Percentiles rank a stretch among this genome's conserved stretches.
These are phyloP conservation scores for Anas platyrhynchos DNA, from an alignment of 2,113 vertebrate species.

Conservation along the genomic window DNA sequence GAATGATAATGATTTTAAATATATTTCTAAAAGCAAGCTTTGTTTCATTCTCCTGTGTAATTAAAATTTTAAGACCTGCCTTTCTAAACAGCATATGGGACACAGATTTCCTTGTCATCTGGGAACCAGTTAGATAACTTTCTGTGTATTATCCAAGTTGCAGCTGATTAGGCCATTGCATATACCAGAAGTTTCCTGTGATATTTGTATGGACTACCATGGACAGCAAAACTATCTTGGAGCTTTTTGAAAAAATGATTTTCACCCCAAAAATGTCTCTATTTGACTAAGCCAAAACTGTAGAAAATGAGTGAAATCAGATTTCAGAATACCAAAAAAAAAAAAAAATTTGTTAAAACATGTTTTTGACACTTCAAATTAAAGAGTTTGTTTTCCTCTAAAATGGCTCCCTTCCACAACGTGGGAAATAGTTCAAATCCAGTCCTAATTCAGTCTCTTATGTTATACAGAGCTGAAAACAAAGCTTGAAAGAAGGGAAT, in stretches of 20 bases:
- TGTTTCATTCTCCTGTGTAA: slow-evolving; percentile 11
- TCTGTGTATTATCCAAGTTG: background rate
- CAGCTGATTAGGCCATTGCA: slow-evolving; percentile 3
- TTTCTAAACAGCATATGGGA: slow-evolving; percentile 51
- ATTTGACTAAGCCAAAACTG: background rate
- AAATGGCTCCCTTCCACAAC: background rate
- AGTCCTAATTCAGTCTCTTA: background rate
- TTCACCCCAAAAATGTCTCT: background rate
- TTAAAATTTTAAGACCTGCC: slow-evolving; percentile 46
- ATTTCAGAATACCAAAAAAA: background rate
- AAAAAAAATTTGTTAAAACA: background rate
- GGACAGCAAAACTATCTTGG: background rate
- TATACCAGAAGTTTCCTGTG: slow-evolving; percentile 24
- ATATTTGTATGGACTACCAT: background rate
- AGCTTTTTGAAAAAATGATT: background rate
- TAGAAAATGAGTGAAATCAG: background rate
- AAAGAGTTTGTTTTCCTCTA: background rate
- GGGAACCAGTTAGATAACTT: background rate
- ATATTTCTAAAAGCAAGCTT: background rate
- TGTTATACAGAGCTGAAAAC: background rate
- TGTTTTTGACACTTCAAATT: background rate
- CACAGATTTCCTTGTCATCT: slow-evolving; percentile 51
- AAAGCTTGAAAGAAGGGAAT: background rate
- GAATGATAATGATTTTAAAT: background rate
- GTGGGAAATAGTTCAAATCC: background rate